A percentile compares a stretch with the other conserved stretches of the same genome.
phyloP scores from a whole-genome alignment of 2,888 invertebrate genomes.

The Dione vanillae region DNA sequence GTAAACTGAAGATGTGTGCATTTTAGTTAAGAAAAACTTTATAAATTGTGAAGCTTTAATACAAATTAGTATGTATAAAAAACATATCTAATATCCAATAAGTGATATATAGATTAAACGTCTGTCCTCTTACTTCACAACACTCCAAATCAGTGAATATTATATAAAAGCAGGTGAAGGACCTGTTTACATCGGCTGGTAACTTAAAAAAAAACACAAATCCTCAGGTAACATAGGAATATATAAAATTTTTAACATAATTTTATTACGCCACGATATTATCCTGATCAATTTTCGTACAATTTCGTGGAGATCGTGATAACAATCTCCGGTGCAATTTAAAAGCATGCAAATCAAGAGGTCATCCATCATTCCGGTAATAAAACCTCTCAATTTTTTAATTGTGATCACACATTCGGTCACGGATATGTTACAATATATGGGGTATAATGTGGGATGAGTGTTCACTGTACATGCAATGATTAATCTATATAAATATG shows the following conservation, averaged over 20 bases:
- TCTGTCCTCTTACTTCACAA: too few relatives aligned
- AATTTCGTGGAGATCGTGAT: conserved; percentile 31
- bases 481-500: neutral
- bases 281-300: conserved; percentile 25
- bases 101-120: too few relatives aligned
- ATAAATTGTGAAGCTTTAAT: too few relatives aligned
- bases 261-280: conserved; percentile 23
- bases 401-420: conserved; percentile 31
- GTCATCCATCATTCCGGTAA: conserved; percentile 49
- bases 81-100: too few relatives aligned
- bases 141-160: too few relatives aligned
- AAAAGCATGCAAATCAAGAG: conserved; percentile 48
- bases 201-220: too few relatives aligned
- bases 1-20: too few relatives aligned
- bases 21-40: too few relatives aligned
- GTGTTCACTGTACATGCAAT: neutral
- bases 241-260: conserved; percentile 4
- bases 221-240: too few relatives aligned
- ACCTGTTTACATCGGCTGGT: too few relatives aligned
- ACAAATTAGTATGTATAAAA: too few relatives aligned
- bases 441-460: conserved; percentile 9
- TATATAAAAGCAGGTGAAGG: too few relatives aligned
- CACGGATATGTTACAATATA: conserved; percentile 11
- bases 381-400: conserved; percentile 42
- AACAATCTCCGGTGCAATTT: conserved; percentile 41